Evolutionary conservation across 2,113 vertebrate species (phyloP).

Genomic region (Alethe castanea): DNA sequence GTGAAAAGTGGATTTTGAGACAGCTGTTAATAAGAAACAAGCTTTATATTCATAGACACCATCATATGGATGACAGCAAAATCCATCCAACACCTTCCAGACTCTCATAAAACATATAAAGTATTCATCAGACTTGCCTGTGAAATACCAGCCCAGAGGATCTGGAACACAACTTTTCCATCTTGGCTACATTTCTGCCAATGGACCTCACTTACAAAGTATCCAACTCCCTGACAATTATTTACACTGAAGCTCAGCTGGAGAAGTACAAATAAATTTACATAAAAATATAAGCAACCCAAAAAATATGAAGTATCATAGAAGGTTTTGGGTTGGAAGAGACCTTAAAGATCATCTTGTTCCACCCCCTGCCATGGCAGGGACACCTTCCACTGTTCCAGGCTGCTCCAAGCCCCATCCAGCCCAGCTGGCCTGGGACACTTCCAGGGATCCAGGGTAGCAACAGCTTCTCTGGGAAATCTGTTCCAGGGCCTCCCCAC

Average conservation of each 20-base stretch:
- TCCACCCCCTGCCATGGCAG: not conserved
- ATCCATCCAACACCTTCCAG: not conserved
- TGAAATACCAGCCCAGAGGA: not conserved
- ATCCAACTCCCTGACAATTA: not conserved
- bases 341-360: not conserved
- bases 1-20: not conserved
- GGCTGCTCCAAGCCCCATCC: not conserved
- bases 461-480: not conserved
- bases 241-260: not conserved
- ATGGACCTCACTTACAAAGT: not conserved
- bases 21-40: not conserved
- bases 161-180: not conserved
- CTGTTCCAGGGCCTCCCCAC: not conserved
- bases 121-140: not conserved
- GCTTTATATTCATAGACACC: not conserved
- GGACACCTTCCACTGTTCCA: not conserved
- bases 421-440: not conserved
- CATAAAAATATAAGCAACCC: not conserved
- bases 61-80: not conserved
- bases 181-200: not conserved
- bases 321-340: not conserved
- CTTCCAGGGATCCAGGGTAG: not conserved
- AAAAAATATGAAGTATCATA: not conserved
- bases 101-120: not conserved
- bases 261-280: not conserved